Conservation (phyloP, 2,113 vertebrate species). For the Neofelis nebulosa region DNA sequence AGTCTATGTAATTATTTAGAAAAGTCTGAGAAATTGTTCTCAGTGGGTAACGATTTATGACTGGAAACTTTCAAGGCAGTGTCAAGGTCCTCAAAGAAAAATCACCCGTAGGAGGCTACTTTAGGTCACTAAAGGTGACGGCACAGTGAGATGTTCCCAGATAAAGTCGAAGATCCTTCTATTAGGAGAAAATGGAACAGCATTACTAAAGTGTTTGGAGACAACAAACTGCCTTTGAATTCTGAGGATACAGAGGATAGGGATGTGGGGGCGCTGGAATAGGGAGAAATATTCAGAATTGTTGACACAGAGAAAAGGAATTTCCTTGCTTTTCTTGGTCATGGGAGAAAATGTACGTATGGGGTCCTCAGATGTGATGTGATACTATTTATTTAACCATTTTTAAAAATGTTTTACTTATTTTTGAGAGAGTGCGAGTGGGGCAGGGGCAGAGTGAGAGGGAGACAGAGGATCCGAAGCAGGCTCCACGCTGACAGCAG, state of each 20-base stretch:
- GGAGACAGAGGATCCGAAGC: too few relatives aligned
- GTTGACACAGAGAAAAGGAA: not conserved
- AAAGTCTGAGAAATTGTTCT: slow-evolving; percentile 59
- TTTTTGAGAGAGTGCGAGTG: too few relatives aligned
- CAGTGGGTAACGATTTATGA: slow-evolving; percentile 60
- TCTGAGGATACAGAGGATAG: not conserved
- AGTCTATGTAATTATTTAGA: slow-evolving; percentile 61
- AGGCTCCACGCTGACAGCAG: too few relatives aligned
- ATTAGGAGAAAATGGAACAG: slow-evolving; percentile 25
- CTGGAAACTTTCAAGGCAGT: slow-evolving; percentile 55
- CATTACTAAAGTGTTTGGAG: slow-evolving; percentile 6
- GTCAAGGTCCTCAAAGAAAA: slow-evolving; percentile 59
- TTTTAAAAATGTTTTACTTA: not conserved
- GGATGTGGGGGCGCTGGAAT: too few relatives aligned
- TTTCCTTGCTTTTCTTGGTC: not conserved
- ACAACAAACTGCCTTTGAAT: slow-evolving; percentile 24
- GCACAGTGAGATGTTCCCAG: slow-evolving; percentile 23
- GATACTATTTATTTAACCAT: not conserved
- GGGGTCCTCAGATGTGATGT: not conserved
- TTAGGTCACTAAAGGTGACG: slow-evolving; percentile 49
- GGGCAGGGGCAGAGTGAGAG: too few relatives aligned
- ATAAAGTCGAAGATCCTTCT: slow-evolving; percentile 41
- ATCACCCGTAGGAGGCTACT: slow-evolving; percentile 5
- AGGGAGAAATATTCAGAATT: not conserved
- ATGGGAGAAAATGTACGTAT: not conserved